Percentiles rank a stretch among this genome's conserved stretches.
Evolutionary conservation across 2,113 vertebrate species (phyloP).

Genomic region (Apistogramma diplotaenia): DNA sequence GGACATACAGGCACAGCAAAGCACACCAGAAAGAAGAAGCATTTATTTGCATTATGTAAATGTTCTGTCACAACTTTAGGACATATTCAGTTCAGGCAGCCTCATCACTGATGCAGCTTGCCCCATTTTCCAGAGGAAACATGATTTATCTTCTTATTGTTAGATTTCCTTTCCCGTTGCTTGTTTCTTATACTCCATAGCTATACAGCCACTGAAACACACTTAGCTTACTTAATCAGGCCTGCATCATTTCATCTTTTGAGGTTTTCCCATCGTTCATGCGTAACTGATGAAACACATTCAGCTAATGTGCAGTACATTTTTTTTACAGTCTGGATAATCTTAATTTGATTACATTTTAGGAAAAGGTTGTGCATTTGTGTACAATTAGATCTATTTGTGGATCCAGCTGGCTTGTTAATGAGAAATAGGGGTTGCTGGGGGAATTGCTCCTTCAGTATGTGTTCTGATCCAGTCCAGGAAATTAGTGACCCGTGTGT

Average conservation of each 20-base stretch:
- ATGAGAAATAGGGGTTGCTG: background rate
- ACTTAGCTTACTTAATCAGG: background rate
- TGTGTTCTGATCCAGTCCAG: slow-evolving; percentile 83
- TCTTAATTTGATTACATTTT: background rate
- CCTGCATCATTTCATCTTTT: background rate
- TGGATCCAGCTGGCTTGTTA: background rate
- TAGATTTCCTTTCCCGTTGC: background rate
- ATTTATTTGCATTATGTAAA: background rate
- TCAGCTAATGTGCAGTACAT: background rate
- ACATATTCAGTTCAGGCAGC: background rate
- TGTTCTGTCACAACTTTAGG: background rate
- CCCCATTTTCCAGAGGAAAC: background rate
- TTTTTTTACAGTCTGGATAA: background rate
- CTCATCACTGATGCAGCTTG: background rate
- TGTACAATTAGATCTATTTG: background rate
- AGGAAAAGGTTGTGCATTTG: background rate
- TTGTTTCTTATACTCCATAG: background rate
- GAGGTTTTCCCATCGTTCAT: background rate
- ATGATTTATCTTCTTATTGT: background rate
- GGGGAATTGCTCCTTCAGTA: slow-evolving; percentile 36
- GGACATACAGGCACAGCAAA: background rate
- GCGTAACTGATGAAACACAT: background rate
- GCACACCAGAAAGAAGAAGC: background rate
- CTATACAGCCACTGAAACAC: background rate
- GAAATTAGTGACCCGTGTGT: slow-evolving; percentile 81